Evolutionary conservation across 2,113 vertebrate species (phyloP).

Genomic region (Caretta caretta): DNA sequence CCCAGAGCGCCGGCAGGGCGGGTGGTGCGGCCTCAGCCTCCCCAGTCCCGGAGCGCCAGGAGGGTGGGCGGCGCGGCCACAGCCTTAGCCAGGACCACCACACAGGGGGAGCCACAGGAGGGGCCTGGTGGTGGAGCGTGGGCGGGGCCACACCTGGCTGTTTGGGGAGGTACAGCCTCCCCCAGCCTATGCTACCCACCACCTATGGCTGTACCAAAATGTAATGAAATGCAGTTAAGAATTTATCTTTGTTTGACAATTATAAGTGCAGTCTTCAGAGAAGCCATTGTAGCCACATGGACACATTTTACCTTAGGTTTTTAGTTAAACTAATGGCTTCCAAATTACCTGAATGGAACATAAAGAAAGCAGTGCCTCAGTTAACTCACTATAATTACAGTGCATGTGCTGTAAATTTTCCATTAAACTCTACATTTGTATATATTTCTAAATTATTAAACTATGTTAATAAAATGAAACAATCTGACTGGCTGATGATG

Average conservation of each 20-base stretch:
- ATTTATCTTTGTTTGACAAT: slow-evolving; percentile 72
- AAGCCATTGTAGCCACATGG: slow-evolving; percentile 52
- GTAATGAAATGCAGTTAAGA: slow-evolving; percentile 65
- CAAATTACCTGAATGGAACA: slow-evolving; percentile 76
- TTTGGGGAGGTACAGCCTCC: too few relatives aligned
- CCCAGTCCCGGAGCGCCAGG: too few relatives aligned
- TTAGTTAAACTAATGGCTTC: slow-evolving; percentile 75
- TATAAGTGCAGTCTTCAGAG: slow-evolving; percentile 67
- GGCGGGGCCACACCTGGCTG: too few relatives aligned
- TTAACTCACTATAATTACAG: slow-evolving; percentile 71
- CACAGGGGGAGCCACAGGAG: too few relatives aligned
- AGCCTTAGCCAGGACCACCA: too few relatives aligned
- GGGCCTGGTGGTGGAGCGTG: too few relatives aligned
- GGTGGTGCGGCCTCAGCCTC: too few relatives aligned
- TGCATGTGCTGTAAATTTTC: slow-evolving; percentile 56
- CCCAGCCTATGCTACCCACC: too few relatives aligned
- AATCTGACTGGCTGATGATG: slow-evolving; percentile 19
- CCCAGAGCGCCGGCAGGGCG: too few relatives aligned
- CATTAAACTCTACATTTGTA: slow-evolving; percentile 59
- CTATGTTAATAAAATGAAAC: slow-evolving; percentile 23
- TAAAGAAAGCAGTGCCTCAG: slow-evolving; percentile 63
- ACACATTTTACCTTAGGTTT: slow-evolving; percentile 62
- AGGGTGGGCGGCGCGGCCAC: too few relatives aligned
- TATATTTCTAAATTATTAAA: slow-evolving; percentile 55
- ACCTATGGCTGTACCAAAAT: slow-evolving; percentile 11